Percentiles rank a stretch among this genome's conserved stretches.
Evolutionary conservation across 2,113 vertebrate genomes (phyloP).

Genomic region (Onychostruthus taczanowskii): DNA sequence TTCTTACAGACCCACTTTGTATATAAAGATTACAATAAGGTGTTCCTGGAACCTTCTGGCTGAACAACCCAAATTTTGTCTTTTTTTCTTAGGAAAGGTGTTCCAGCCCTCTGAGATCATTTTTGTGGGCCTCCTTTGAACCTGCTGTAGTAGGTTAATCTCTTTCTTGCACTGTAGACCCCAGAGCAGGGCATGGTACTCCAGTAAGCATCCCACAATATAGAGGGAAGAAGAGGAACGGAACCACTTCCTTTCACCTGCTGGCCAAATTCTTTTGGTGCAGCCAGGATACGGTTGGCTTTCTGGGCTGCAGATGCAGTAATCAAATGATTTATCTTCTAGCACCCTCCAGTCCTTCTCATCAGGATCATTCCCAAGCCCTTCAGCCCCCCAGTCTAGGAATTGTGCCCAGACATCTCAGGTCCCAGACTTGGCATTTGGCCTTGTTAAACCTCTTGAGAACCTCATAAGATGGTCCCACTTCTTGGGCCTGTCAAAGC

Average conservation of each 20-base stretch:
- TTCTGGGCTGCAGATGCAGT: neutral
- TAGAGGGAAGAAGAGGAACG: neutral
- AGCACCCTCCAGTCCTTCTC: neutral
- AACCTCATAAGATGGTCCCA: neutral
- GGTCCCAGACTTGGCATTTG: neutral
- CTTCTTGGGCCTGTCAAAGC: neutral
- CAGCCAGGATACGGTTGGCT: too few species aligned
- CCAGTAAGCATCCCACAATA: neutral
- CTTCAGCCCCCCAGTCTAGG: neutral
- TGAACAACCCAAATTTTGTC: neutral
- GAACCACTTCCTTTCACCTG: neutral
- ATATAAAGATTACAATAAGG: neutral
- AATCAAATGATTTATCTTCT: neutral
- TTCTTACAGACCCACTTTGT: neutral
- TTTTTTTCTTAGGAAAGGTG: neutral
- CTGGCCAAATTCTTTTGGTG: neutral
- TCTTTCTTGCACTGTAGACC: neutral
- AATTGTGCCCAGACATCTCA: neutral
- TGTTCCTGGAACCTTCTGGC: neutral
- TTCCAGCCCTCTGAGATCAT: fast-evolving
- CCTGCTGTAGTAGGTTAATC: neutral
- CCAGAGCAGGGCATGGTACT: neutral
- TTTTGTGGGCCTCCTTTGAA: neutral
- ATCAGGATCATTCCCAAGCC: neutral
- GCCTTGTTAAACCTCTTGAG: neutral